Evolutionary conservation across 1,140 invertebrate genomes (phyloP).

Genomic region (Eufriesea mexicana): DNA sequence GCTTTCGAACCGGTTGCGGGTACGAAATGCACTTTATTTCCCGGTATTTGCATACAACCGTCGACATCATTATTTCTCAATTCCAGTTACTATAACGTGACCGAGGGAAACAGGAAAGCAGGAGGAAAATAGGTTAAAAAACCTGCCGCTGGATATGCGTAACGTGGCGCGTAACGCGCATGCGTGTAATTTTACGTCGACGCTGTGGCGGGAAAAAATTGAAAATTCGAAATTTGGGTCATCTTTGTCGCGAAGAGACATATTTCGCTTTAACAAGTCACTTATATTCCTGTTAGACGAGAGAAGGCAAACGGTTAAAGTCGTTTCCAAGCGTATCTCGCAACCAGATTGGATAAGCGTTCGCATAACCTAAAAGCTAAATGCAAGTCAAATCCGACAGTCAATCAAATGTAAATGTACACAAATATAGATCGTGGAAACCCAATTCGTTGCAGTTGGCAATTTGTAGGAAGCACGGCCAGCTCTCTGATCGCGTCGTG

Average conservation of each 20-base stretch:
- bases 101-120: background rate
- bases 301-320: background rate
- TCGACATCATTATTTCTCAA: conserved; percentile 32
- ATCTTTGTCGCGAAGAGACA: background rate
- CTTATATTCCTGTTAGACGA: background rate
- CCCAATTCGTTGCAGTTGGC: conserved; percentile 14
- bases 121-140: background rate
- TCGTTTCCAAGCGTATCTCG: conserved; percentile 19
- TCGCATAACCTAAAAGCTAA: background rate
- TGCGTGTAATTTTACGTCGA: background rate
- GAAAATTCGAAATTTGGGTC: background rate
- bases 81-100: background rate
- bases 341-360: conserved; percentile 11
- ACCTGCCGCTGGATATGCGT: background rate
- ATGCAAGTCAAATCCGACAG: too few species aligned
- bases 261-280: background rate
- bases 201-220: background rate
- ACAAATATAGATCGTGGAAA: background rate
- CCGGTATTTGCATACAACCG: conserved; percentile 11
- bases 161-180: too few species aligned
- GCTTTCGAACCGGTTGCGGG: background rate
- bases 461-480: background rate
- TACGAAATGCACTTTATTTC: background rate
- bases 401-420: conserved; percentile 3
- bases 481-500: too few species aligned